Conservation (phyloP, 2,888 invertebrate genomes). For the Salticus scenicus region DNA sequence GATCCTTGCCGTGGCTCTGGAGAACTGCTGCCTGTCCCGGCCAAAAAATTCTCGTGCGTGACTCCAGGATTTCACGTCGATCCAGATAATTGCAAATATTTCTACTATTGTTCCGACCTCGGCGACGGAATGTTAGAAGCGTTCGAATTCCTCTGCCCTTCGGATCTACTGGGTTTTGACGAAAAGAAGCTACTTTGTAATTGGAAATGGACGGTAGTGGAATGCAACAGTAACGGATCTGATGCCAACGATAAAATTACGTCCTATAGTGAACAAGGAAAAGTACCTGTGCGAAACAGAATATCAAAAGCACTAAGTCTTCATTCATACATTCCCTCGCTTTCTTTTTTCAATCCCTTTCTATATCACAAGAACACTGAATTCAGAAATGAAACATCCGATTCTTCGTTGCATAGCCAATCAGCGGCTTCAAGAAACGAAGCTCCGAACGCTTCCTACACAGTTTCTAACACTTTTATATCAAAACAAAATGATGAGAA, state of each 20-base stretch:
- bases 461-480: neutral
- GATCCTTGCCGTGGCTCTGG: constrained; percentile 84
- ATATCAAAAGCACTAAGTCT: neutral
- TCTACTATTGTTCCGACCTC: constrained; percentile 83
- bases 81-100: constrained; percentile 88
- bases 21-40: constrained; percentile 85
- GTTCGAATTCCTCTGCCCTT: constrained; percentile 87
- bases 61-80: constrained; percentile 85
- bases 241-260: neutral
- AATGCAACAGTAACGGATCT: constrained; percentile 77
- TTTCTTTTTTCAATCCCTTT: too few species aligned
- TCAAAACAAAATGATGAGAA: neutral
- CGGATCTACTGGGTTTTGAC: constrained; percentile 83
- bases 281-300: neutral
- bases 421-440: neutral
- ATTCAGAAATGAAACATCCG: too few species aligned
- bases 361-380: too few species aligned
- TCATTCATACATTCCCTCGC: neutral
- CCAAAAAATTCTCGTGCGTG: constrained; percentile 82
- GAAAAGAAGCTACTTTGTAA: constrained; percentile 83
- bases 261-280: neutral
- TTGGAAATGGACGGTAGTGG: constrained; percentile 86
- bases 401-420: too few species aligned
- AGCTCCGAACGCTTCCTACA: neutral
- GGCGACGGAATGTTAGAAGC: constrained; percentile 79